Conservation (phyloP, 1,140 invertebrate species). For the Drosophila quadrilineata region DNA sequence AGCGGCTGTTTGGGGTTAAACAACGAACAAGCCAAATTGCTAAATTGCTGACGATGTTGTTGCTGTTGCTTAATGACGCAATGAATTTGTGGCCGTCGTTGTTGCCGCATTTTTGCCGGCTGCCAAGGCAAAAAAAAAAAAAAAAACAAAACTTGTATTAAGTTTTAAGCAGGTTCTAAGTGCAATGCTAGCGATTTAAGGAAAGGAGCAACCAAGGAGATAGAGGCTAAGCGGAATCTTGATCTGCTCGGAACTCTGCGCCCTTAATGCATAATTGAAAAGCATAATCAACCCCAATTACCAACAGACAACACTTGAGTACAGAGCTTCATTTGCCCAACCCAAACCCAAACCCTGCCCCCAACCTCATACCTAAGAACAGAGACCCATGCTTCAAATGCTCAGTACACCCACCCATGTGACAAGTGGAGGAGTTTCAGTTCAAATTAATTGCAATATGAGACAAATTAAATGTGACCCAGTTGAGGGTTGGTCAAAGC, state of each 20-base stretch:
- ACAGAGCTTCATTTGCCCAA: neutral
- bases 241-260: neutral
- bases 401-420: neutral
- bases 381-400: too few species aligned
- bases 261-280: conserved; percentile 17
- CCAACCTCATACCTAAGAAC: too few species aligned
- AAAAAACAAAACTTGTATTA: too few species aligned
- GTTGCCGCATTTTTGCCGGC: conserved; percentile 13
- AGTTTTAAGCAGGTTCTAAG: conserved; percentile 61
- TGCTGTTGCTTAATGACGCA: conserved; percentile 57
- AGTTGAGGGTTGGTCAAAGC: conserved; percentile 2
- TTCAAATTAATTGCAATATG: conserved; percentile 77
- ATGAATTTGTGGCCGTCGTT: conserved; percentile 53
- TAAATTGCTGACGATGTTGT: conserved; percentile 35
- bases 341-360: too few species aligned
- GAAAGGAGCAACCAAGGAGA: too few species aligned
- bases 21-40: conserved; percentile 24
- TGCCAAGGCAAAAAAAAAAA: neutral
- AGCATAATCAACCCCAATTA: conserved; percentile 56
- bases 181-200: conserved; percentile 19
- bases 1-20: conserved; percentile 23
- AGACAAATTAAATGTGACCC: conserved; percentile 71
- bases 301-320: conserved; percentile 33
- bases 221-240: too few species aligned
- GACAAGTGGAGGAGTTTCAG: conserved; percentile 34